Evolutionary conservation across 2,113 vertebrate genomes (phyloP), one percentile per base, ranked within the genome.

Genomic region (Ictidomys tridecemlineatus): DNA sequence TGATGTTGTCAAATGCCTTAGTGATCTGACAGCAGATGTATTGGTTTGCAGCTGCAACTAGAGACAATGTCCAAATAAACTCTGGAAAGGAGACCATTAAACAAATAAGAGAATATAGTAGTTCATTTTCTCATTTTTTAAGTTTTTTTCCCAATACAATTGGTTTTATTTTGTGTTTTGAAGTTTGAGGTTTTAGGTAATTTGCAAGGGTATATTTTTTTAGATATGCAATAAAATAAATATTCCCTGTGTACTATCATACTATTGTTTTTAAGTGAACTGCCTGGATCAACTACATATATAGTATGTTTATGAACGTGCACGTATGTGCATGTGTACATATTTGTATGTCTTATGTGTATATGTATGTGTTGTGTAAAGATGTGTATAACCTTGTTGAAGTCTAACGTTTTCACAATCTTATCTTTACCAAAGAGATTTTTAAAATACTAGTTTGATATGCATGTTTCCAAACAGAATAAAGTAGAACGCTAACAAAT

Each of bases 1-100:
- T 98, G 98, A 98, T 96, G 58, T 98, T 98, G 98, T 98, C 98
- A 98, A 98, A 98, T 96, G 98, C 98, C 98, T 94, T 98, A 96
- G 97, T 97, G 98, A 98, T 97, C 97, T 98, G 98, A 97, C 79
- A 94, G 97, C 97, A 97, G 97, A 97, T 92, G 88, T 84, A 98
- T 97, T 96, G 96, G 95, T 97, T 96, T 96, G 91, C 93, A 96
- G 92, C 84, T 84, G 92, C 83, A 76, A 85, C 83, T 9, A 79
- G 95, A 97, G 97, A 93, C 82, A 51, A 0, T 0, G 48, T 79
- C 97, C 85, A 37, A 16, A 65, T 61, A 63, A 86, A 91, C 90
- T 72, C 74, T 67, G 73, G 93, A 73, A 85, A 86, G 61, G 65
- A 79, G 20, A 56, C 26, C 74, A 22, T 76, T 12, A n/a, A 91